Evolutionary conservation across 1,140 invertebrate genomes (phyloP), one percentile per base, ranked within the genome.

Genomic region (Agrypnia vestita): DNA sequence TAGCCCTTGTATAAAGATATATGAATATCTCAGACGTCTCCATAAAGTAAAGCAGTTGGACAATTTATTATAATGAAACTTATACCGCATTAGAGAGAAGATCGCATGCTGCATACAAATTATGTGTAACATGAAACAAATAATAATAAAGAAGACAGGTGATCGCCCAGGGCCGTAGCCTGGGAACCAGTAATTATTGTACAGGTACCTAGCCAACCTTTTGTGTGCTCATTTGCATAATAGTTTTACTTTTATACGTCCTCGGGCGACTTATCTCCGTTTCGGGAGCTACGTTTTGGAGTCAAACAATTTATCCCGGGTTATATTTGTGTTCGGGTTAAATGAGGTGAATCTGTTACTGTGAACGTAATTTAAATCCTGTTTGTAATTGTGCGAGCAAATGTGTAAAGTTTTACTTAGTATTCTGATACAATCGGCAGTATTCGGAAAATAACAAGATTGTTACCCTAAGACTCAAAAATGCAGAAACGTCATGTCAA

Each of bases 31-130:
- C 55, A 64, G 19, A 6, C 61, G 61, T 64, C 61, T 35, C 9
- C 13, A 43, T 25, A 64, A 64, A 25, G 10, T 19, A 64, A 64
- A 64, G 21, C 61, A 25, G n/a, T 15, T 35, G 1, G 49, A 51
- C n/a, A 51, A 51, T 51, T 51, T 13, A 51, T 13, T 64, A 4
- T 64, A 64, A 64, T 64, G 61, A 25, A 25, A 12, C 61, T n/a
- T 13, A 13, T 25, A 8, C 61, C 19, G 61, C 35, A 43, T 25
- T 64, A 19, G 21, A 64, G 35, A 12, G 19, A 64, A 12, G 25
- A 64, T 64, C 61, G 61, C 61, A 64, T 64, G 61, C 35, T 64
- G 61, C 21, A n/a, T 64, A 64, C 61, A 43, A 64, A 64, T 64
- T 64, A 64, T 64, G 19, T 43, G 61, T 35, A 64, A 35, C 61